These are phyloP conservation scores for Zosterops lateralis DNA, from an alignment of 2,113 vertebrate species.

Conservation along the genomic window DNA sequence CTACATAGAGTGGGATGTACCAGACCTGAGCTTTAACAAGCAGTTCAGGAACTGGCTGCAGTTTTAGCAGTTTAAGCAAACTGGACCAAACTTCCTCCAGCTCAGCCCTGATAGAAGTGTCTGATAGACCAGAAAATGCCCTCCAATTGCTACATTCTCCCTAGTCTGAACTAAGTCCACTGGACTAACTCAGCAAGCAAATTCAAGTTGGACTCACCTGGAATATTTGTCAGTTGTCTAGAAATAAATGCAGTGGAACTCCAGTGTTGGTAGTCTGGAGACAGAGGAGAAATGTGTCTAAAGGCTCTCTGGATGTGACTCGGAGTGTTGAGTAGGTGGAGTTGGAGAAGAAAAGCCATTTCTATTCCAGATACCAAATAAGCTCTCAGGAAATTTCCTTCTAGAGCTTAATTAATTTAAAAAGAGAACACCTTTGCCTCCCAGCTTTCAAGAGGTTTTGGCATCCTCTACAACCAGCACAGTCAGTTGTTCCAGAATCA, in stretches of 20 bases:
- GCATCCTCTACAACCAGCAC: not conserved
- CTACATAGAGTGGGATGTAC: not conserved
- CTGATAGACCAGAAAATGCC: not conserved
- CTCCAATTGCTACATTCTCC: not conserved
- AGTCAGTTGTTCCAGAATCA: constrained; percentile 51
- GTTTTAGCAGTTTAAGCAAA: not conserved
- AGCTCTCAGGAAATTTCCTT: constrained; percentile 43
- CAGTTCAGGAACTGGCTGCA: not conserved
- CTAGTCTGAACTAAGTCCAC: not conserved
- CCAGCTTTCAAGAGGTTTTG: constrained; percentile 43
- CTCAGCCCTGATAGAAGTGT: not conserved
- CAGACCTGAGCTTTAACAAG: not conserved
- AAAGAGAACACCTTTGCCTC: constrained; percentile 51
- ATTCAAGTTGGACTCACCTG: not conserved
- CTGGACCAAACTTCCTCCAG: not conserved
- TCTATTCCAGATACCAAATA: constrained; percentile 31
- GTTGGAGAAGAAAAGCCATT: constrained; percentile 7
- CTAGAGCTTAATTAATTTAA: constrained; percentile 37
- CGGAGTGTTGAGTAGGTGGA: not conserved
- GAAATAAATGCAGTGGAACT: not conserved
- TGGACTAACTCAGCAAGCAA: not conserved
- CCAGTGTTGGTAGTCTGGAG: not conserved
- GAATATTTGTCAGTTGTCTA: not conserved
- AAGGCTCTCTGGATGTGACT: not conserved
- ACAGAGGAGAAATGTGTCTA: not conserved